Conservation (phyloP, 2,797 vertebrate genomes). For the Pantherophis vulpinus region DNA sequence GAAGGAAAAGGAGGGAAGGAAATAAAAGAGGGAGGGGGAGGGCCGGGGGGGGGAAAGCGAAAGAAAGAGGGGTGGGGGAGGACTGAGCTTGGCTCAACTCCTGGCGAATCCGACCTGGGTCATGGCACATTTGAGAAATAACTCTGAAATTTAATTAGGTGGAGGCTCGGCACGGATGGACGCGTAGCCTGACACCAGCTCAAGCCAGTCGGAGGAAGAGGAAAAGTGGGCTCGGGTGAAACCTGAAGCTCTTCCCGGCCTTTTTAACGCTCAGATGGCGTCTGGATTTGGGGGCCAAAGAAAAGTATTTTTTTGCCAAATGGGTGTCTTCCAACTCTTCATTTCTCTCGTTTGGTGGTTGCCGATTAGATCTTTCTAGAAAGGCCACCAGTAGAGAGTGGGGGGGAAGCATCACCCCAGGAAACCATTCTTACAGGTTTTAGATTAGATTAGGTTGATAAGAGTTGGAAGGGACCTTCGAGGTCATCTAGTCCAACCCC, state of each 20-base stretch:
- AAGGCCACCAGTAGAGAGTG: neutral
- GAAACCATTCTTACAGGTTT: neutral
- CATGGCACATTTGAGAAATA: neutral
- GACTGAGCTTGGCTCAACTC: accelerated
- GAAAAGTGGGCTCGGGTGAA: neutral
- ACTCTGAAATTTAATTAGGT: constrained; percentile 13
- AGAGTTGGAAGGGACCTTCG: too few relatives aligned
- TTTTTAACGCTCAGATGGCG: neutral
- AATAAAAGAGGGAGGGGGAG: neutral
- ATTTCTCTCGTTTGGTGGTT: neutral
- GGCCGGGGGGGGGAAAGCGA: too few relatives aligned
- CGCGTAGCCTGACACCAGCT: neutral
- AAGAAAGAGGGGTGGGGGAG: too few relatives aligned
- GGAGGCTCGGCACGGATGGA: neutral
- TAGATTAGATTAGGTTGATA: too few relatives aligned
- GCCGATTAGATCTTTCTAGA: neutral
- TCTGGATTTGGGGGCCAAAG: neutral
- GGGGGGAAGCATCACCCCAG: neutral
- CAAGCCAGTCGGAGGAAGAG: too few relatives aligned
- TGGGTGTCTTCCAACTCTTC: neutral
- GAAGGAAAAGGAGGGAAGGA: neutral
- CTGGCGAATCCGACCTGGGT: neutral
- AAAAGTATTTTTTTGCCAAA: neutral
- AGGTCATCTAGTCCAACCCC: too few relatives aligned
- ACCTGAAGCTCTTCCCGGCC: neutral